phyloP scores from a whole-genome alignment of 2,797 vertebrate species.

The Brachymystax lenok region DNA sequence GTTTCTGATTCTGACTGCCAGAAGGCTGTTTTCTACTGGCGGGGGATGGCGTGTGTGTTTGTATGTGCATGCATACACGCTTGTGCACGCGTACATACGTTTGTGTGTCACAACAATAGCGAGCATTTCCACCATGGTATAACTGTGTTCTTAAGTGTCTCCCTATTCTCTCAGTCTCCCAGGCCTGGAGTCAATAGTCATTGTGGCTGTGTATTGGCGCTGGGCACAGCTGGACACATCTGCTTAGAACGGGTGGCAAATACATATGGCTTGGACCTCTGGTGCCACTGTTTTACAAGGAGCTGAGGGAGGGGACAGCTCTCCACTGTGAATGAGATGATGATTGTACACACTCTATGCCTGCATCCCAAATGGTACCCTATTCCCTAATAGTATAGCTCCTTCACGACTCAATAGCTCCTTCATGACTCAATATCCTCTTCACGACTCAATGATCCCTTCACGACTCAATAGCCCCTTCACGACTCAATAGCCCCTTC shows the following conservation, averaged over 20 bases:
- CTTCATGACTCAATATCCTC: neutral
- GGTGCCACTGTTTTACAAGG: constrained; percentile 68
- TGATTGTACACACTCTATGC: constrained; percentile 36
- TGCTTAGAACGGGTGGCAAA: constrained; percentile 67
- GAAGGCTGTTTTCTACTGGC: constrained; percentile 37
- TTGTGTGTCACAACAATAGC: constrained; percentile 41
- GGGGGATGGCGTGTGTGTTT: neutral
- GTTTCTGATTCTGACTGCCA: constrained; percentile 63
- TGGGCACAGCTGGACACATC: constrained; percentile 73
- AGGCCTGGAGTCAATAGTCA: constrained; percentile 49
- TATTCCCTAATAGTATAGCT: neutral
- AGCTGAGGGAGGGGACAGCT: constrained; percentile 65
- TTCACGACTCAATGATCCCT: no score
- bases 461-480: neutral
- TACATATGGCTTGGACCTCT: constrained; percentile 66
- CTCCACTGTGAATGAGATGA: constrained; percentile 67
- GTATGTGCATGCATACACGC: constrained; percentile 29
- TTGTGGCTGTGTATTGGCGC: constrained; percentile 71
- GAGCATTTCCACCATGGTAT: constrained; percentile 20
- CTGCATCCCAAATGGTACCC: neutral
- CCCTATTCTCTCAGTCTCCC: constrained; percentile 21
- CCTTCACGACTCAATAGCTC: neutral
- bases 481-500: neutral
- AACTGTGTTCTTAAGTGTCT: constrained; percentile 57
- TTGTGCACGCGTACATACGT: constrained; percentile 1